Evolutionary conservation across 2,888 invertebrate species (phyloP), one percentile per base, ranked within the genome.

Genomic region (Baccha elongata): DNA sequence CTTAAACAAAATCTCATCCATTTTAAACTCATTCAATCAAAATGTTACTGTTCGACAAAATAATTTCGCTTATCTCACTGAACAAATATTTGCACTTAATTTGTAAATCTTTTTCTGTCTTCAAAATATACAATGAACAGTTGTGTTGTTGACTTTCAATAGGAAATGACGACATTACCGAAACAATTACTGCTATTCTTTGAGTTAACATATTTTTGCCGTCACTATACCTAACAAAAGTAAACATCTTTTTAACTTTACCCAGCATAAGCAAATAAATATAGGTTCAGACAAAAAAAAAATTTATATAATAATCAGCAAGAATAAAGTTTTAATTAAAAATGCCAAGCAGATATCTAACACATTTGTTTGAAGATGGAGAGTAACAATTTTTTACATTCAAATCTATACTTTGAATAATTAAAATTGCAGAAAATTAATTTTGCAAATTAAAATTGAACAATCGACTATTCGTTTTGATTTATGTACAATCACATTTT

Each of bases 341-440:
- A 60, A 78, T 78, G 65, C 78, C 60, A 67, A 60, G 50, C 72
- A 72, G 50, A 65, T 37, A 37, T 13, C 3, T n/a, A 42, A 71
- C 13, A 35, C 58, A 58, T 60, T 26, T 8, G 15, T 60, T 44
- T 44, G 21, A n/a, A n/a, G n/a, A 5, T 32, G 8, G 21, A 11
- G 29, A 69, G 48, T 13, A 50, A 8, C 26, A n/a, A 10, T 46
- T 37, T 46, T 17, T 65, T 5, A 32, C 46, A 65, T 48, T 73
- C 50, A 67, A 73, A 64, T 40, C 4, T 13, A 3, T 11, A 35
- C 35, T 10, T 3, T n/a, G 11, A n/a, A n/a, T n/a, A n/a, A n/a
- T n/a, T n/a, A n/a, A 40, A 40, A 13, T 3, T 4, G 13, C n/a
- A 40, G 52, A 53, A 19, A 17, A 29, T 21, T 53, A 44, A 53